phyloP scores from a whole-genome alignment of 1,140 invertebrate genomes.

The Trypoxylus dichotomus region DNA sequence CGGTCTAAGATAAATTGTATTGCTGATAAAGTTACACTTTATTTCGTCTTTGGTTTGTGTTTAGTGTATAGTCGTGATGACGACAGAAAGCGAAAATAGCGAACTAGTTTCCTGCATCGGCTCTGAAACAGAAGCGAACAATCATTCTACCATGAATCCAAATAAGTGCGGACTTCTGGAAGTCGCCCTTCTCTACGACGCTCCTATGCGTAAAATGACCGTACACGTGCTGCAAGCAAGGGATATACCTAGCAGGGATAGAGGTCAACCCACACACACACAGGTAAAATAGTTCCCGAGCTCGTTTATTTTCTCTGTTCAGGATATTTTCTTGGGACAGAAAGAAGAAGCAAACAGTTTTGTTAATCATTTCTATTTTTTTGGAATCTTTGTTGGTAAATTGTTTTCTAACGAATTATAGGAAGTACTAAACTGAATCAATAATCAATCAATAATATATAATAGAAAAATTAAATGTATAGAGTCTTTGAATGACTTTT shows the following conservation, averaged over 20 bases:
- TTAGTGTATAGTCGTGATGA: conserved; percentile 53
- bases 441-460: too few relatives aligned
- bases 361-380: neutral
- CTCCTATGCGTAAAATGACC: conserved; percentile 86
- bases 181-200: conserved; percentile 85
- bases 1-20: too few relatives aligned
- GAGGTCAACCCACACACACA: conserved; percentile 75
- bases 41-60: neutral
- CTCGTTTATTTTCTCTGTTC: neutral
- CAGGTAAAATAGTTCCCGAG: conserved; percentile 59
- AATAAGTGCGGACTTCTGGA: conserved; percentile 76
- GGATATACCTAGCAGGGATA: conserved; percentile 73
- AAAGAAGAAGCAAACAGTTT: neutral
- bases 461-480: too few relatives aligned
- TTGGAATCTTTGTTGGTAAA: neutral
- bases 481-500: too few relatives aligned
- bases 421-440: too few relatives aligned
- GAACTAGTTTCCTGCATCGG: conserved; percentile 42
- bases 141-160: conserved; percentile 29
- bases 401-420: too few relatives aligned
- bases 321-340: neutral
- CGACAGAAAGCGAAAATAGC: conserved; percentile 45
- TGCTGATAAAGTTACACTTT: too few relatives aligned
- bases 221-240: conserved; percentile 85
- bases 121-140: conserved; percentile 37